phyloP scores from a whole-genome alignment of 2,797 vertebrate genomes.

The Ispidina picta region DNA sequence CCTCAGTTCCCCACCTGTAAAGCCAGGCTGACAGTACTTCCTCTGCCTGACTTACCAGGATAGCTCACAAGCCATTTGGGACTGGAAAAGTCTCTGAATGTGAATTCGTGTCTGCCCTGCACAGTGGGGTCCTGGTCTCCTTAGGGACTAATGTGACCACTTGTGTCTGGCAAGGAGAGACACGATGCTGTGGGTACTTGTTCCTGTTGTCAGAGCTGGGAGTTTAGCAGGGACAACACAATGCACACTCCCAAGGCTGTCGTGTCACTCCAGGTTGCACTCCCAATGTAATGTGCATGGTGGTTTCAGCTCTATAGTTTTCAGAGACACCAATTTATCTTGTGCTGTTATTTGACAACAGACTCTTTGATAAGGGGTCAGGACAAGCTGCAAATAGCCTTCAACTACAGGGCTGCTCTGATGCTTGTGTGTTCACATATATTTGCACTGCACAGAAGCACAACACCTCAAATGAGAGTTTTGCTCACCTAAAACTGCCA shows the following conservation, averaged over 20 bases:
- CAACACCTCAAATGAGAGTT: neutral
- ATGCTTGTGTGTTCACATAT: neutral
- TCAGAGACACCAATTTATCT: neutral
- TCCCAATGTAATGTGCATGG: rapidly evolving
- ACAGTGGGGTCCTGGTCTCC: neutral
- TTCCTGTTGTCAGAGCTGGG: neutral
- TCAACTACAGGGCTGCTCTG: neutral
- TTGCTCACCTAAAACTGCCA: neutral
- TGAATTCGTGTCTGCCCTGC: neutral
- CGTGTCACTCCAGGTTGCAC: neutral
- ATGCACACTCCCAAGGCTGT: neutral
- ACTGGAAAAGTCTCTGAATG: neutral
- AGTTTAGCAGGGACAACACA: neutral
- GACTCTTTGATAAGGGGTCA: neutral
- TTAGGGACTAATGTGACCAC: neutral
- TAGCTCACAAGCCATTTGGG: neutral
- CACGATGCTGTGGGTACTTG: neutral
- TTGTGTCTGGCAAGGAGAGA: neutral
- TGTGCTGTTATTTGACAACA: neutral
- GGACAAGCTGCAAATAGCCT: neutral
- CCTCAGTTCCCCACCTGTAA: neutral
- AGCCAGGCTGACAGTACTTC: neutral
- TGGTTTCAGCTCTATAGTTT: neutral
- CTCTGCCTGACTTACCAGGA: neutral
- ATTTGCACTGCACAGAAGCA: neutral